These are phyloP conservation scores for Protula sp. DNA, from an alignment of 2,888 invertebrate genomes.

Conservation along the genomic window DNA sequence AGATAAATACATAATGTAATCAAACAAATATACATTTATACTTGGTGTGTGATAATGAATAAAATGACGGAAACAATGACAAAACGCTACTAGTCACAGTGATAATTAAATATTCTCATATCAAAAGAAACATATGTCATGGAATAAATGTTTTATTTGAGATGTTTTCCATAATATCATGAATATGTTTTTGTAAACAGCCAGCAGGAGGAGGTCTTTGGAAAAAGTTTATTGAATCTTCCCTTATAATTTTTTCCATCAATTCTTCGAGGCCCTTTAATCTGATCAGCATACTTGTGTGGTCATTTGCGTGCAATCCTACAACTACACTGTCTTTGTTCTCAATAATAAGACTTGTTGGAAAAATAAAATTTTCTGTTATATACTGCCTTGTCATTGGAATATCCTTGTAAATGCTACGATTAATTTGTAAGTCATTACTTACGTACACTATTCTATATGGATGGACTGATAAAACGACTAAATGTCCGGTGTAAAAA, in stretches of 20 bases:
- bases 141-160: too few species aligned
- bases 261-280: constrained; percentile 19
- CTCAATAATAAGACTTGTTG: constrained; percentile 28
- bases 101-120: too few species aligned
- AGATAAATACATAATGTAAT: too few species aligned
- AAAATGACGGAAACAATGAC: too few species aligned
- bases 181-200: constrained; percentile 24
- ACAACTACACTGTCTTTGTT: constrained; percentile 20
- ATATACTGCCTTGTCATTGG: constrained; percentile 30
- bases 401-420: constrained; percentile 19
- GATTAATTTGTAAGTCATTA: constrained; percentile 24
- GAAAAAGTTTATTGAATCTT: constrained; percentile 13
- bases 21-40: too few species aligned
- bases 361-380: constrained; percentile 31
- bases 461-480: constrained; percentile 24
- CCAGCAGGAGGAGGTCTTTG: constrained; percentile 22
- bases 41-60: too few species aligned
- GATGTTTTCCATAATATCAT: constrained; percentile 20
- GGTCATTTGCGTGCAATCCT: constrained; percentile 31
- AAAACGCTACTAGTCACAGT: too few species aligned
- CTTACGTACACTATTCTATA: constrained; percentile 28
- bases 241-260: constrained; percentile 18
- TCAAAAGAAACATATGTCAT: too few species aligned
- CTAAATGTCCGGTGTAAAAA: constrained; percentile 28
- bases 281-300: constrained; percentile 25